Evolutionary conservation across 2,113 vertebrate species (phyloP).

Genomic region (Gadus chalcogrammus): DNA sequence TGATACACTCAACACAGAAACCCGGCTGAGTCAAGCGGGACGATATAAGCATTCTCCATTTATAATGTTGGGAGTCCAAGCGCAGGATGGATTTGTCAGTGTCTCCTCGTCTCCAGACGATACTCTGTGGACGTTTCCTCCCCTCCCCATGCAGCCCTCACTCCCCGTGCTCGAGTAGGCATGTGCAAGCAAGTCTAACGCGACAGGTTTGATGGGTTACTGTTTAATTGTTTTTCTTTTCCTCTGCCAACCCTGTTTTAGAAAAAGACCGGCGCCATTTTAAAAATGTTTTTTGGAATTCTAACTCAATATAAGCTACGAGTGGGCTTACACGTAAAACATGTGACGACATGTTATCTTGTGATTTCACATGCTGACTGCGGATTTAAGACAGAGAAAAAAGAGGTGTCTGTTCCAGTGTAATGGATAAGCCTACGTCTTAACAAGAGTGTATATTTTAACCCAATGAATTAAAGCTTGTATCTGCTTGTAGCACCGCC

Average conservation of each 20-base stretch:
- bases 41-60: slow-evolving; percentile 66
- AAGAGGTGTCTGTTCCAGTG: neutral
- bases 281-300: slow-evolving; percentile 11
- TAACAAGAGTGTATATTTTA: slow-evolving; percentile 8
- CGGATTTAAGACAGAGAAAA: too few species aligned
- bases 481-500: too few species aligned
- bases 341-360: too few species aligned
- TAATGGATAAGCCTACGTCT: neutral
- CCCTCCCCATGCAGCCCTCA: slow-evolving; percentile 40
- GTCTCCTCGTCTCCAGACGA: slow-evolving; percentile 64
- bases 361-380: too few species aligned
- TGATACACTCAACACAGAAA: slow-evolving; percentile 57
- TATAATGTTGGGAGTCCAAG: slow-evolving; percentile 61
- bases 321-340: neutral
- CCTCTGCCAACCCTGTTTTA: neutral
- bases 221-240: slow-evolving; percentile 66
- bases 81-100: slow-evolving; percentile 68
- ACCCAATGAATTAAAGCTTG: neutral
- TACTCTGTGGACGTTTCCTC: slow-evolving; percentile 46
- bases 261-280: slow-evolving; percentile 1
- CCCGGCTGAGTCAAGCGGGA: slow-evolving; percentile 58
- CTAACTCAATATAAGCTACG: neutral
- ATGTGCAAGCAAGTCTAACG: slow-evolving; percentile 62
- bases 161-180: slow-evolving; percentile 49
- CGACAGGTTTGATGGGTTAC: slow-evolving; percentile 59